Percentiles rank a stretch among this genome's conserved stretches.
phyloP scores from a whole-genome alignment of 2,888 invertebrate genomes.

The Drosophila ustulata region DNA sequence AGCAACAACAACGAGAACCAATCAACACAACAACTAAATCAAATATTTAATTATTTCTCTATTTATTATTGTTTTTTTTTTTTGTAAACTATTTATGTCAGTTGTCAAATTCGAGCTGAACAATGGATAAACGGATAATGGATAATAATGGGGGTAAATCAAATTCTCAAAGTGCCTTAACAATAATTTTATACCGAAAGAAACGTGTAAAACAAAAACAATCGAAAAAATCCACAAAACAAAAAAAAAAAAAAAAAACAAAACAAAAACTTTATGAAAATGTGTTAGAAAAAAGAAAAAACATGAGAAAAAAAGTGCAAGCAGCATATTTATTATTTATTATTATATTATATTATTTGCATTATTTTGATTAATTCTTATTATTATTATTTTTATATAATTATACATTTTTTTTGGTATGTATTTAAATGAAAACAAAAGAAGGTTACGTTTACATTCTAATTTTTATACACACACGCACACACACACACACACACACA shows the following conservation, averaged over 20 bases:
- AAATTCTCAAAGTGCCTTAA: slow-evolving; percentile 82
- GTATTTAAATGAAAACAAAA: slow-evolving; percentile 49
- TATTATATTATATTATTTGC: slow-evolving; percentile 46
- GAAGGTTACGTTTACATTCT: slow-evolving; percentile 57
- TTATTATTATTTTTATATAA: slow-evolving; percentile 49
- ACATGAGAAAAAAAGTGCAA: slow-evolving; percentile 33
- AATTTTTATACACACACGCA: slow-evolving; percentile 32
- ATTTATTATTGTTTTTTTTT: slow-evolving; percentile 54
- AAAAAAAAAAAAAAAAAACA: slow-evolving; percentile 11
- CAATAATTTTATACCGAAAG: slow-evolving; percentile 58
- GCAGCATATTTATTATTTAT: slow-evolving; percentile 72
- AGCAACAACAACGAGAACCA: slow-evolving; percentile 19
- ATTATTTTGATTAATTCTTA: slow-evolving; percentile 45
- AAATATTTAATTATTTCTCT: slow-evolving; percentile 50
- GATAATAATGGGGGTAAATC: slow-evolving; percentile 51
- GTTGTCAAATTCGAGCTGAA: slow-evolving; percentile 24
- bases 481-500: slow-evolving; percentile 15
- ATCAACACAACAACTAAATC: slow-evolving; percentile 23
- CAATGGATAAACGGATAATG: slow-evolving; percentile 15
- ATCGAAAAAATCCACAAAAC: neutral
- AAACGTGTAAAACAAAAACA: slow-evolving; percentile 5
- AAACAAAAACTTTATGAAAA: slow-evolving; percentile 1
- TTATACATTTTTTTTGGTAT: slow-evolving; percentile 57
- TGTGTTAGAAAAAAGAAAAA: slow-evolving; percentile 9
- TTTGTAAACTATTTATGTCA: slow-evolving; percentile 44